Conservation (phyloP, 2,888 invertebrate genomes). For the Tethea ocularis region DNA sequence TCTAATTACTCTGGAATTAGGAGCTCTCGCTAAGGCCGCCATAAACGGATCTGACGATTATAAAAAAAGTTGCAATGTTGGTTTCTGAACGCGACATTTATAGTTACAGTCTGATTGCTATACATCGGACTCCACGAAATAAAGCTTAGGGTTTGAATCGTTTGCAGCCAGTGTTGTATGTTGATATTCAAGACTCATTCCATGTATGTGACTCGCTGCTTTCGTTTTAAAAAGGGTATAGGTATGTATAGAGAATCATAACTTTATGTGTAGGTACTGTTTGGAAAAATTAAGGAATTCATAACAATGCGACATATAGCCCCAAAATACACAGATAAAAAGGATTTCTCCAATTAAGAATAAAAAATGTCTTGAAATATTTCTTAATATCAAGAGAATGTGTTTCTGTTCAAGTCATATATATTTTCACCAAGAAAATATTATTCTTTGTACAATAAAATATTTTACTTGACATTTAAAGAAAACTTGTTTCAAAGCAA, state of each 20-base stretch:
- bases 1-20: slow-evolving; percentile 69
- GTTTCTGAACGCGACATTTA: slow-evolving; percentile 31
- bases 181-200: background rate
- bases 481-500: too few relatives aligned
- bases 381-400: too few relatives aligned
- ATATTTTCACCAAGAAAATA: too few relatives aligned
- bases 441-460: too few relatives aligned
- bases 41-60: slow-evolving; percentile 37
- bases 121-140: background rate
- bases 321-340: too few relatives aligned
- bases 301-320: too few relatives aligned
- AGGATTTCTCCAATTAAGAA: too few relatives aligned
- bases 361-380: too few relatives aligned
- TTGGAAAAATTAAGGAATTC: background rate
- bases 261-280: background rate
- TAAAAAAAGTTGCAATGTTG: slow-evolving; percentile 55
- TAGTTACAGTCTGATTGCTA: background rate
- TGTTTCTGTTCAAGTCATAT: too few relatives aligned
- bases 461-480: too few relatives aligned
- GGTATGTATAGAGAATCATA: background rate
- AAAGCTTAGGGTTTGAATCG: background rate
- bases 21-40: slow-evolving; percentile 57
- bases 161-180: background rate
- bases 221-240: background rate
- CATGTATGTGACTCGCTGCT: background rate